phyloP scores from a whole-genome alignment of 1,140 invertebrate species.

The Orius insidiosus region DNA sequence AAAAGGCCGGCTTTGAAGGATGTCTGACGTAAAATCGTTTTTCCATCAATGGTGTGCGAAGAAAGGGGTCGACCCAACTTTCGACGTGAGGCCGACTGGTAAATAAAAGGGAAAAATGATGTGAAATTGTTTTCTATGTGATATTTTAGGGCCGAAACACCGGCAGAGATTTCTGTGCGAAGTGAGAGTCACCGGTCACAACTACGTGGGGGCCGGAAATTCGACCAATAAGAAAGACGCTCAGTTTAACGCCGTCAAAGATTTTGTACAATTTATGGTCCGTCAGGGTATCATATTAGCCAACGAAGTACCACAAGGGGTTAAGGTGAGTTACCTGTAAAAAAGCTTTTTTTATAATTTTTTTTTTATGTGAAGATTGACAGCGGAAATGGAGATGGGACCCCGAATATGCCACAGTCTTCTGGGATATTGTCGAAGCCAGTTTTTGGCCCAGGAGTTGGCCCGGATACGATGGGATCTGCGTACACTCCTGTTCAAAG shows the following conservation, averaged over 20 bases:
- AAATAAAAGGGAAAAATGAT: too few species aligned
- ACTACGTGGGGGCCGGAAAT: constrained; percentile 82
- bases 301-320: constrained; percentile 45
- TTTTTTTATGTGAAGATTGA: background rate
- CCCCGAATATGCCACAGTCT: background rate
- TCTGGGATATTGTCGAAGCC: constrained; percentile 24
- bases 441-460: constrained; percentile 50
- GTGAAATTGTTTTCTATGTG: background rate
- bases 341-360: background rate
- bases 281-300: constrained; percentile 46
- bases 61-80: constrained; percentile 48
- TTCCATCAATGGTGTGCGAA: constrained; percentile 79
- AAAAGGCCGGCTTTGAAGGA: too few species aligned
- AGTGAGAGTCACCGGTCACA: constrained; percentile 53
- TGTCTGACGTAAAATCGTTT: constrained; percentile 62
- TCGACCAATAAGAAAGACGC: constrained; percentile 91
- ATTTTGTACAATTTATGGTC: constrained; percentile 79
- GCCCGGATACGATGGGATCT: constrained; percentile 50
- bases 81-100: constrained; percentile 69
- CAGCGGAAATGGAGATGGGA: background rate
- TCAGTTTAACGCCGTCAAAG: constrained; percentile 76
- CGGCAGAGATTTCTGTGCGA: constrained; percentile 83
- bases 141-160: constrained; percentile 58
- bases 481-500: constrained; percentile 43
- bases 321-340: too few species aligned